Evolutionary conservation across 1,140 invertebrate genomes (phyloP).

Genomic region (Parapsyche elsis): DNA sequence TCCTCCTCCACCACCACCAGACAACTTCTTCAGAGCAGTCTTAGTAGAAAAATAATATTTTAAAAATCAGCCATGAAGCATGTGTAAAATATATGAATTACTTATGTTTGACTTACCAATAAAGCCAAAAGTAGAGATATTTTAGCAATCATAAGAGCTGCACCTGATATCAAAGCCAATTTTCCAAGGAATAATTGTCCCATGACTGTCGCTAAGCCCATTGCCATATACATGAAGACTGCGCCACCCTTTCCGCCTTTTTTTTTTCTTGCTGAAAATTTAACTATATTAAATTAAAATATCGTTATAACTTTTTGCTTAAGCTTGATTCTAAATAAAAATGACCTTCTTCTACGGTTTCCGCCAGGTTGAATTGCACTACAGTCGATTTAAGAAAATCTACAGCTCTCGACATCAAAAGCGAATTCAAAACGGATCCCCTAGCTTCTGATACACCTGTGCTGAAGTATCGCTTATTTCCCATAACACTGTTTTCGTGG

Average conservation of each 20-base stretch:
- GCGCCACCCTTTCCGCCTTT: slow-evolving; percentile 65
- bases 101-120: slow-evolving; percentile 61
- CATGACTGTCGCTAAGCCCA: slow-evolving; percentile 75
- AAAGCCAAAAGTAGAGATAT: slow-evolving; percentile 74
- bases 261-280: slow-evolving; percentile 48
- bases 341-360: slow-evolving; percentile 46
- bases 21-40: slow-evolving; percentile 73
- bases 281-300: slow-evolving; percentile 32
- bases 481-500: slow-evolving; percentile 50
- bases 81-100: neutral
- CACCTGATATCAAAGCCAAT: slow-evolving; percentile 74
- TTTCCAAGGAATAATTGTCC: slow-evolving; percentile 76
- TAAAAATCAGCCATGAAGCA: neutral
- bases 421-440: slow-evolving; percentile 56
- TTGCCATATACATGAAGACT: slow-evolving; percentile 70
- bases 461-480: slow-evolving; percentile 54
- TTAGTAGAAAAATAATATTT: slow-evolving; percentile 55
- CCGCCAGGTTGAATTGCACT: slow-evolving; percentile 50
- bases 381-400: slow-evolving; percentile 50
- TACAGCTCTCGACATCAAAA: slow-evolving; percentile 58
- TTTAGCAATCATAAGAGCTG: slow-evolving; percentile 75
- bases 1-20: slow-evolving; percentile 58
- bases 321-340: slow-evolving; percentile 15
- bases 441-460: slow-evolving; percentile 53
- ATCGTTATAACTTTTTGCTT: neutral